Conservation (phyloP, 2,113 vertebrate species). For the Ceyx cyanopectus region DNA sequence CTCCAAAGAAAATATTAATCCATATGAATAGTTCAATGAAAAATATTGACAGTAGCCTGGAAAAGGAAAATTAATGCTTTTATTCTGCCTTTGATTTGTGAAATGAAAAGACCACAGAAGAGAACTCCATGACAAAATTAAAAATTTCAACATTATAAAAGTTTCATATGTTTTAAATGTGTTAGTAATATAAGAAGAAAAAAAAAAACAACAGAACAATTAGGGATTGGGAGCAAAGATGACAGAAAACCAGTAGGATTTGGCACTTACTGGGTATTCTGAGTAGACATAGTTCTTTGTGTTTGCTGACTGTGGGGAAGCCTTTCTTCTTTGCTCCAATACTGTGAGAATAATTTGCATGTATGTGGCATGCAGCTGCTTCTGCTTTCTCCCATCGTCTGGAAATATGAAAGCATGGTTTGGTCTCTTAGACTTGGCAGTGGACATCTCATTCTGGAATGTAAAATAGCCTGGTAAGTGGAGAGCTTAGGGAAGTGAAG, state of each 20-base stretch:
- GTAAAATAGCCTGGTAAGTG: not conserved
- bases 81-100: not conserved
- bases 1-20: not conserved
- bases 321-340: not conserved
- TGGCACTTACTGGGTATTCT: not conserved
- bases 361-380: not conserved
- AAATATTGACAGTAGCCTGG: not conserved
- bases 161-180: not conserved
- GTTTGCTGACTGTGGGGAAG: not conserved
- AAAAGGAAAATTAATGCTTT: not conserved
- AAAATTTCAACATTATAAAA: not conserved
- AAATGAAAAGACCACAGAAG: not conserved
- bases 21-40: not conserved
- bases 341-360: not conserved
- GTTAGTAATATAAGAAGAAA: not conserved
- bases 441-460: not conserved
- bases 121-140: not conserved
- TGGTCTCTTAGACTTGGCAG: not conserved
- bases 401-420: not conserved
- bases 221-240: not conserved
- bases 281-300: not conserved
- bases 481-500: not conserved
- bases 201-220: not conserved
- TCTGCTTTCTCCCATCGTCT: not conserved
- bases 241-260: not conserved